These are phyloP conservation scores for Drosophila anomalipes DNA, from an alignment of 2,888 invertebrate species.

Conservation along the genomic window DNA sequence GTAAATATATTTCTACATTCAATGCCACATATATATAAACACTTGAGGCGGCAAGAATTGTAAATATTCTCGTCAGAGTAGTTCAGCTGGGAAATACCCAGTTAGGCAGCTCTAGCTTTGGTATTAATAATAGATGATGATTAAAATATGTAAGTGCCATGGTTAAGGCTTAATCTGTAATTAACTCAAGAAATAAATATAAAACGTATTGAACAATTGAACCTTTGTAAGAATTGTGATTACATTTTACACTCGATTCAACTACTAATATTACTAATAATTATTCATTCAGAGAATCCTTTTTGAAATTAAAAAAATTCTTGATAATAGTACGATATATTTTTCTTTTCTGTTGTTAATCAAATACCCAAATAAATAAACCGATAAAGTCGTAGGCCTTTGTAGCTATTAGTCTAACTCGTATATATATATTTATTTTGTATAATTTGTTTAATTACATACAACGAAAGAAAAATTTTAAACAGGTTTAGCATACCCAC, in stretches of 20 bases:
- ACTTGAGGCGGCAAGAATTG: constrained; percentile 40
- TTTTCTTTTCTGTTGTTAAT: not conserved
- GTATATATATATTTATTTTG: no score
- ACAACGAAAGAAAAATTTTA: not conserved
- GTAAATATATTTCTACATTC: constrained; percentile 26
- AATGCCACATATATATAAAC: constrained; percentile 29
- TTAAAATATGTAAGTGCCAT: not conserved
- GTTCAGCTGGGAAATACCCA: not conserved
- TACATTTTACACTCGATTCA: not conserved
- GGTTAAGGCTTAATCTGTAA: not conserved
- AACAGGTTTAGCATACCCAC: no score
- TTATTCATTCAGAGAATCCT: not conserved
- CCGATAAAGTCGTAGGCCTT: not conserved
- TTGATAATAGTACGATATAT: not conserved
- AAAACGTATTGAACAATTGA: not conserved
- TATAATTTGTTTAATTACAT: not conserved
- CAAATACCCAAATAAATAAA: not conserved
- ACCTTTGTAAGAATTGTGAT: not conserved
- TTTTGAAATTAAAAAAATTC: not conserved
- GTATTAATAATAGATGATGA: not conserved
- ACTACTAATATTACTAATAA: not conserved
- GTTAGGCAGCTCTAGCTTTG: not conserved
- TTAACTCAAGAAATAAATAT: not conserved
- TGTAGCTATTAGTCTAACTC: not conserved
- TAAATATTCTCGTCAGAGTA: no score